These are phyloP conservation scores for Cryptocephalus moraei DNA, from an alignment of 2,888 invertebrate species.

Conservation along the genomic window DNA sequence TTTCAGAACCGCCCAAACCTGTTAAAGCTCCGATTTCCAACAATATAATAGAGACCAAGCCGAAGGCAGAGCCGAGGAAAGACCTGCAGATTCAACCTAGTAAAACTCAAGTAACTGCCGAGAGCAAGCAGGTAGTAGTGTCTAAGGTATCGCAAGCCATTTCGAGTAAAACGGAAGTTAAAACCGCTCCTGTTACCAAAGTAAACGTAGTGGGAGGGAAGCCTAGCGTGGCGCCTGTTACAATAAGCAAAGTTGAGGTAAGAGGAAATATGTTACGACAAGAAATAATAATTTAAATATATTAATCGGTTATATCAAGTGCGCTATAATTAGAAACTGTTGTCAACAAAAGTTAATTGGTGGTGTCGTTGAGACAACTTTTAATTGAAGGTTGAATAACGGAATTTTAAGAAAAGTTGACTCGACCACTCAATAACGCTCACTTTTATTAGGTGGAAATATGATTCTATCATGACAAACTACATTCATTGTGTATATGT, in stretches of 20 bases:
- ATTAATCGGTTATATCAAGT: no score
- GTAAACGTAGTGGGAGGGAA: conserved; percentile 28
- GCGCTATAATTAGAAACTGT: no score
- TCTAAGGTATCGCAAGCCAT: conserved; percentile 19
- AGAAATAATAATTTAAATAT: no score
- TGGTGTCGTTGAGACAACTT: no score
- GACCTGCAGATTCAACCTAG: conserved; percentile 35
- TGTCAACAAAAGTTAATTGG: no score
- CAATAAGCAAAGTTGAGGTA: conserved; percentile 20
- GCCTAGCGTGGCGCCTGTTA: conserved; percentile 29
- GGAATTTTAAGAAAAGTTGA: no score
- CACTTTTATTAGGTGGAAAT: no score
- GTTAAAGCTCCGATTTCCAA: conserved; percentile 23
- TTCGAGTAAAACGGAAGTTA: conserved; percentile 47
- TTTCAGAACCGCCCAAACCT: conserved; percentile 12
- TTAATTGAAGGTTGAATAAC: no score
- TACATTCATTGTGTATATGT: no score
- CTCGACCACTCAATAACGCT: no score
- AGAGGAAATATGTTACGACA: no score
- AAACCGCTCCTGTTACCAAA: conserved; percentile 41
- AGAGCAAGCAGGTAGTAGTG: conserved; percentile 36
- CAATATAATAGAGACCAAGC: conserved; percentile 32
- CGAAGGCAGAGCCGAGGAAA: conserved; percentile 8
- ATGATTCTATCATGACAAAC: no score
- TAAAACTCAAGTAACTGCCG: conserved; percentile 32